A percentile compares a stretch with the other conserved stretches of the same genome.
phyloP scores from a whole-genome alignment of 2,113 vertebrate species.

The Nannobrachium achirus region DNA sequence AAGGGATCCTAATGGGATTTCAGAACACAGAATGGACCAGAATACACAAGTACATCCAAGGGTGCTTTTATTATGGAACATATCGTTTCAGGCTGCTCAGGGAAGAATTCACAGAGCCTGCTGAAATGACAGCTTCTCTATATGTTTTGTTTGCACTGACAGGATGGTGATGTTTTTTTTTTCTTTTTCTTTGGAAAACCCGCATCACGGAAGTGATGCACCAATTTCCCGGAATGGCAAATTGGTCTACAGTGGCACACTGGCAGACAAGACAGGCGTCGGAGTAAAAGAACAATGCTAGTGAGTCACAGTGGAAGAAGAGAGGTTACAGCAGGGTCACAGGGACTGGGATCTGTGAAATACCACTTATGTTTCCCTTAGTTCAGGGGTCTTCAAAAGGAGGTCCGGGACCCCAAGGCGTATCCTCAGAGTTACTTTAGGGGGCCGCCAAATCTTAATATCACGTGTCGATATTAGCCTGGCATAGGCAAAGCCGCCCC shows the following conservation, averaged over 20 bases:
- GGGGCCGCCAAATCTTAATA: too few relatives aligned
- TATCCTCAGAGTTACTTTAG: too few relatives aligned
- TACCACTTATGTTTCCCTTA: too few relatives aligned
- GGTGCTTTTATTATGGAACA: conserved; percentile 34
- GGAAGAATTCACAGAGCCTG: conserved; percentile 29
- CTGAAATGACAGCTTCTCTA: conserved; percentile 2
- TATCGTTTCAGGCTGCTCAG: conserved; percentile 33
- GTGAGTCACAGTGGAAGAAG: neutral
- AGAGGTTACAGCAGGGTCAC: neutral
- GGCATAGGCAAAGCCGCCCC: too few relatives aligned
- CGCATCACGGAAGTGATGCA: conserved; percentile 32
- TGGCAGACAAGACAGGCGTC: neutral
- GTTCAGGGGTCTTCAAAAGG: too few relatives aligned
- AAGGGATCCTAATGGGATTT: conserved; percentile 23
- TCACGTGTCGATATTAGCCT: too few relatives aligned
- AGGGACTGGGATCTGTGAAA: too few relatives aligned
- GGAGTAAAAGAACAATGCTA: neutral
- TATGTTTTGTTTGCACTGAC: conserved; percentile 3
- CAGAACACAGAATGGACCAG: conserved; percentile 22
- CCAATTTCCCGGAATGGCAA: conserved; percentile 44
- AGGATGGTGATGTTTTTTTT: conserved; percentile 37
- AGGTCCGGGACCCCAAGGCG: too few relatives aligned
- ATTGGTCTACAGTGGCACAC: conserved; percentile 5
- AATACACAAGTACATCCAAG: conserved; percentile 17
- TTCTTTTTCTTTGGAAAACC: too few relatives aligned